phyloP scores from a whole-genome alignment of 1,140 invertebrate genomes.

The Chlorops oryzae region DNA sequence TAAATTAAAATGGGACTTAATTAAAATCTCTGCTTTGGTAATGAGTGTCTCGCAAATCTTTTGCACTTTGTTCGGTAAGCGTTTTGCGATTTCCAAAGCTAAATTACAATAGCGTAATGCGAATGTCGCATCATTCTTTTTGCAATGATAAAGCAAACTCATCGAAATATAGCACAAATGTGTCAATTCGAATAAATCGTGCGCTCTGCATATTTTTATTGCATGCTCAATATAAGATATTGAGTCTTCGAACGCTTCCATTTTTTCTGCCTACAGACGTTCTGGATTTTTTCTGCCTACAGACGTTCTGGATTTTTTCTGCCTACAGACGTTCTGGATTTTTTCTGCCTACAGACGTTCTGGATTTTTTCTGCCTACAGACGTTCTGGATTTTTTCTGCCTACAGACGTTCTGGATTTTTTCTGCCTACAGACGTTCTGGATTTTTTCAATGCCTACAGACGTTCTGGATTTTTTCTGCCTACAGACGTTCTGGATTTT shows the following conservation, averaged over 20 bases:
- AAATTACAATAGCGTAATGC: slow-evolving; percentile 52
- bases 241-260: slow-evolving; percentile 59
- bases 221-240: slow-evolving; percentile 63
- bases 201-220: slow-evolving; percentile 61
- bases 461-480: too few relatives aligned
- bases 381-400: too few relatives aligned
- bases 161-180: slow-evolving; percentile 69
- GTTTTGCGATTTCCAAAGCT: slow-evolving; percentile 62
- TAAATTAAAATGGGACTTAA: slow-evolving; percentile 42
- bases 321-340: too few relatives aligned
- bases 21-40: slow-evolving; percentile 57
- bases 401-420: too few relatives aligned
- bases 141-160: slow-evolving; percentile 57
- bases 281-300: too few relatives aligned
- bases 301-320: too few relatives aligned
- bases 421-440: too few relatives aligned
- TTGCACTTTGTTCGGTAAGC: slow-evolving; percentile 54
- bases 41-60: slow-evolving; percentile 57
- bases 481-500: too few relatives aligned
- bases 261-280: too few relatives aligned
- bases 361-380: too few relatives aligned
- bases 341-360: too few relatives aligned
- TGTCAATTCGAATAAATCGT: slow-evolving; percentile 70
- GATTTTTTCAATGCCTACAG: too few relatives aligned
- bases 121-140: slow-evolving; percentile 39